Evolutionary conservation across 1,140 invertebrate genomes (phyloP).

Genomic region (Melanaphis sacchari): DNA sequence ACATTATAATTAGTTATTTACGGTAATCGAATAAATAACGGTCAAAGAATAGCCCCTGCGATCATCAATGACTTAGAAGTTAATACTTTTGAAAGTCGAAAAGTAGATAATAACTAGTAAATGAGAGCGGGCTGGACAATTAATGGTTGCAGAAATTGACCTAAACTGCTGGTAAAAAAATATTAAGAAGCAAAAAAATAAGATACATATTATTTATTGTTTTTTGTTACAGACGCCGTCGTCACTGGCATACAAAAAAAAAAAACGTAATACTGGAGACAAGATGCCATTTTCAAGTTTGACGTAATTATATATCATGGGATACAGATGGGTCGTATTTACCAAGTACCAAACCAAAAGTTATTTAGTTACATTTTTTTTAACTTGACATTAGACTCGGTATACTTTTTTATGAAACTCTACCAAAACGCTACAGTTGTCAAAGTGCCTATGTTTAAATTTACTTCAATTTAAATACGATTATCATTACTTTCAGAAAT

Average conservation of each 20-base stretch:
- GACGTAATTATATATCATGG: neutral
- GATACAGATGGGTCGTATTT: neutral
- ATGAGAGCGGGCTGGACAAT: too few species aligned
- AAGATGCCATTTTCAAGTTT: neutral
- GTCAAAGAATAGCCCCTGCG: too few species aligned
- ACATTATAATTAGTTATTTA: too few species aligned
- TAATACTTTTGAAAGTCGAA: too few species aligned
- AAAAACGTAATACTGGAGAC: neutral
- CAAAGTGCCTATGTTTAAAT: neutral
- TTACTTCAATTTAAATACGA: neutral
- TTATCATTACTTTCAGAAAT: neutral
- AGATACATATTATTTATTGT: neutral
- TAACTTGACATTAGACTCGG: neutral
- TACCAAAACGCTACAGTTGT: neutral
- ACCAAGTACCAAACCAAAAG: neutral
- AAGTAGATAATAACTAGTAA: too few species aligned
- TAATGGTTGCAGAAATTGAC: too few species aligned
- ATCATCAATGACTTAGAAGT: too few species aligned
- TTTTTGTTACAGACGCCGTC: neutral
- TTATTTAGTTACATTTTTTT: neutral
- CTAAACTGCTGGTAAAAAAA: too few species aligned
- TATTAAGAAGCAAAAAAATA: neutral
- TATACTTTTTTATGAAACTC: neutral
- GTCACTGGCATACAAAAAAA: neutral
- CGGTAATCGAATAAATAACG: too few species aligned